Evolutionary conservation across 2,797 vertebrate genomes (phyloP), one percentile per base, ranked within the genome.

Genomic region (Gambusia yucatana): DNA sequence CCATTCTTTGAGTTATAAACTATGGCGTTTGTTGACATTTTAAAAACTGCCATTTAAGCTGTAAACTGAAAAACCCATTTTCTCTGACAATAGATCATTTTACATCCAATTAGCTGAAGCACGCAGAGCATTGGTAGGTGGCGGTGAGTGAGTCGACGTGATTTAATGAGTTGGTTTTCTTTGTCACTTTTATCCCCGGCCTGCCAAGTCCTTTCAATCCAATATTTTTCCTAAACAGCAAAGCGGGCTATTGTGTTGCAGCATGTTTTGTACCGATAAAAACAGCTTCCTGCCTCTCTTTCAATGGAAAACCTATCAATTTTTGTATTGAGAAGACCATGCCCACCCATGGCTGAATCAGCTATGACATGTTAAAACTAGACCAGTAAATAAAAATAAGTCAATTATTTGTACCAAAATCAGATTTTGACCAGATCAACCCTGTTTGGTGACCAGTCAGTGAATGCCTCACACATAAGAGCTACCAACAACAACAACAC

Each of bases 141-240:
- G 39, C 22, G 39, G 63, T 41, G 47, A 50, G 16, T 44, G 48
- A 77, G 76, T 57, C 2, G 50, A 5, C 30, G 28, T 36, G 28
- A 44, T 72, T 77, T 72, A 72, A 72, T 59, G 65, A 71, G 48
- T 57, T 46, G 16, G 25, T 55, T 52, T 59, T 33, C 50, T 55
- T 61, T 78, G 77, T 72, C 43, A 48, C 13, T 78, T 47, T 72
- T 48, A 61, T 25, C 33, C 43, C 28, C 41, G 59, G 69, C 8
- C 41, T 72, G 41, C 28, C 33, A 48, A 47, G 30, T 67, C 46
- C 33, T 78, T 59, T 46, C 61, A 59, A 72, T 59, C 20, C 33
- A 46, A 57, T 57, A 39, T 47, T 46, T 44, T 33, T 20, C 14
- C 41, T 10, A 14, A 43, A 57, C 46, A 41, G 46, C 8, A 41